Evolutionary conservation across 2,797 vertebrate genomes (phyloP).

Genomic region (Helarctos malayanus): DNA sequence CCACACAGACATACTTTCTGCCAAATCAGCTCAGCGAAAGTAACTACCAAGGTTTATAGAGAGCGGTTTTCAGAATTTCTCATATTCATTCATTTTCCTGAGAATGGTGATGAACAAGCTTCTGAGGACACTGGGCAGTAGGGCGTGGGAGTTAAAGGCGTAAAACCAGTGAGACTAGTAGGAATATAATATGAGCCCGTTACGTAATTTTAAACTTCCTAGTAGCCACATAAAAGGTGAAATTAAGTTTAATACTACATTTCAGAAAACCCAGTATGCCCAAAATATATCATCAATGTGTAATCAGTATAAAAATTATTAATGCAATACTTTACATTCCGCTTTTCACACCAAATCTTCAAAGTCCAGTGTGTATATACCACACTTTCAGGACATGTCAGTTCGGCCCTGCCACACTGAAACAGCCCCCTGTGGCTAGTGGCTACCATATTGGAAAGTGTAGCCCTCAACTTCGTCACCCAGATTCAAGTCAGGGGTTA

Average conservation of each 20-base stretch:
- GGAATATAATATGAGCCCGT: neutral
- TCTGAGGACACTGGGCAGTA: neutral
- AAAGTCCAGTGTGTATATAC: neutral
- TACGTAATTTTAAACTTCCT: neutral
- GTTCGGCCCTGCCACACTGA: accelerated
- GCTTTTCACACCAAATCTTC: neutral
- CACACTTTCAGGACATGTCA: accelerated
- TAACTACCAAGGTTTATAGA: neutral
- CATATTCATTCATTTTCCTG: neutral
- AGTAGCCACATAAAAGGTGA: neutral
- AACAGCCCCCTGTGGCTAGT: accelerated
- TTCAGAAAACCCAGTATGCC: neutral
- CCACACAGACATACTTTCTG: neutral
- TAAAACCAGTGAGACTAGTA: neutral
- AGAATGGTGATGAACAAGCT: no score
- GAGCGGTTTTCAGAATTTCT: neutral
- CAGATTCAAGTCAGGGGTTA: neutral
- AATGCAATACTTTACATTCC: neutral
- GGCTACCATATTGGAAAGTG: accelerated
- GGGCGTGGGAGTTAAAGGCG: neutral
- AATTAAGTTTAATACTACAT: neutral
- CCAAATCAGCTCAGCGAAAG: neutral
- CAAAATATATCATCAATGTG: neutral
- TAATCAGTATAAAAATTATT: neutral
- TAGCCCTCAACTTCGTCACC: neutral